phyloP scores from a whole-genome alignment of 30 jellyfish, hydroid and myxozoan species.

The Aurelia aurita region DNA sequence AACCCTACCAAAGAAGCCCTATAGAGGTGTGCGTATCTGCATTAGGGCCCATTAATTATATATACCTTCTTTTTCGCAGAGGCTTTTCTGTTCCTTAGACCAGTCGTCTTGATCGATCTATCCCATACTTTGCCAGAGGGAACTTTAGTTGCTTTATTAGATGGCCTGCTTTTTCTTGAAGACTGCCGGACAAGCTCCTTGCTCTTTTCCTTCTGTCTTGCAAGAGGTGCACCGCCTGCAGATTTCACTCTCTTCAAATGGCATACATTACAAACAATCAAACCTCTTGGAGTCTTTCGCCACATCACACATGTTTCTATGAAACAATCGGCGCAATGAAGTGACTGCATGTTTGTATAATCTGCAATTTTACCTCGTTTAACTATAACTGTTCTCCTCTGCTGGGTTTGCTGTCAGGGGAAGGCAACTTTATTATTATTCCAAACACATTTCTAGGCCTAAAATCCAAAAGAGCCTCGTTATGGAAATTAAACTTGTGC shows the following conservation, averaged over 20 bases:
- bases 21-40: too few relatives aligned
- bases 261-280: slow-evolving; percentile 80
- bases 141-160: slow-evolving; percentile 38
- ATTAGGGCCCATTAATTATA: too few relatives aligned
- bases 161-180: slow-evolving; percentile 51
- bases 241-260: slow-evolving; percentile 81
- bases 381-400: too few relatives aligned
- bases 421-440: too few relatives aligned
- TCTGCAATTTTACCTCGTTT: too few relatives aligned
- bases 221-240: not conserved
- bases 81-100: slow-evolving; percentile 60
- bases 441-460: too few relatives aligned
- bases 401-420: too few relatives aligned
- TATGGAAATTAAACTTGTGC: too few relatives aligned
- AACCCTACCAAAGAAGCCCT: too few relatives aligned
- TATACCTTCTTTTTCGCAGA: slow-evolving; percentile 67
- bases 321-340: slow-evolving; percentile 83
- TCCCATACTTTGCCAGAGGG: slow-evolving; percentile 65
- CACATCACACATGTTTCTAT: slow-evolving; percentile 84
- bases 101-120: slow-evolving; percentile 41
- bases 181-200: slow-evolving; percentile 60
- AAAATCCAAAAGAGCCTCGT: too few relatives aligned
- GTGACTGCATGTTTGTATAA: slow-evolving; percentile 10
- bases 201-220: slow-evolving; percentile 29
- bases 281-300: slow-evolving; percentile 72